Evolutionary conservation across 2,113 vertebrate genomes (phyloP).

Genomic region (Tenrec ecaudatus): DNA sequence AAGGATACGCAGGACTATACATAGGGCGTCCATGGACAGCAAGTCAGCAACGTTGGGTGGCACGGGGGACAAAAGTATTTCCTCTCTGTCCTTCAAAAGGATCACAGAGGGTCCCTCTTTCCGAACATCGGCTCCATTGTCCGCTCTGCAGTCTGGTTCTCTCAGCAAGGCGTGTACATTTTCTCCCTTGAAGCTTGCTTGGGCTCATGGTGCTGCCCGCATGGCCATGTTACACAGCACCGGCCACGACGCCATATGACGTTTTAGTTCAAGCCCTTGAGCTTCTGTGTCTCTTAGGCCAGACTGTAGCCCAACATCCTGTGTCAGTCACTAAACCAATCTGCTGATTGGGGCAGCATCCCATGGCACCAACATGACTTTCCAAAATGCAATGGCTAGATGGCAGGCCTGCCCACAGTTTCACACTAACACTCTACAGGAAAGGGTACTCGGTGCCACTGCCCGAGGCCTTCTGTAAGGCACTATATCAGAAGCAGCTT

Average conservation of each 20-base stretch:
- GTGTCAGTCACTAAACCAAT: not conserved
- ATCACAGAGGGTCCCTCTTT: not conserved
- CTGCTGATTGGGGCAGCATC: not conserved
- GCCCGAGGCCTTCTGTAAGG: not conserved
- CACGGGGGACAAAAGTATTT: not conserved
- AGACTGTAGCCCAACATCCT: not conserved
- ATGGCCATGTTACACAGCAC: no score
- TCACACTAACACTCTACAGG: constrained; percentile 12
- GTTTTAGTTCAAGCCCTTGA: no score
- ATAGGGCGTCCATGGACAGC: not conserved
- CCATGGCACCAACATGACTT: not conserved
- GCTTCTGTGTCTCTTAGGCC: not conserved
- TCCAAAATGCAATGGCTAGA: not conserved
- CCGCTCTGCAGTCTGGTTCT: not conserved
- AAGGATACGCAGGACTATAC: not conserved
- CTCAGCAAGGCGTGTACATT: not conserved
- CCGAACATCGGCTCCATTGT: not conserved
- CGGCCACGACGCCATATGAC: no score
- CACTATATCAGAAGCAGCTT: not conserved
- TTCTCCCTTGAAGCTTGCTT: not conserved
- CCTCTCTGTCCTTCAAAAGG: not conserved
- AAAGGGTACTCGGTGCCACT: constrained; percentile 26
- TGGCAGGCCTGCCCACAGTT: not conserved
- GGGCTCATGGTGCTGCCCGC: not conserved
- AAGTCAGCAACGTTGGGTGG: not conserved